phyloP scores from a whole-genome alignment of 1,140 invertebrate genomes.

The Melanaphis sacchari region DNA sequence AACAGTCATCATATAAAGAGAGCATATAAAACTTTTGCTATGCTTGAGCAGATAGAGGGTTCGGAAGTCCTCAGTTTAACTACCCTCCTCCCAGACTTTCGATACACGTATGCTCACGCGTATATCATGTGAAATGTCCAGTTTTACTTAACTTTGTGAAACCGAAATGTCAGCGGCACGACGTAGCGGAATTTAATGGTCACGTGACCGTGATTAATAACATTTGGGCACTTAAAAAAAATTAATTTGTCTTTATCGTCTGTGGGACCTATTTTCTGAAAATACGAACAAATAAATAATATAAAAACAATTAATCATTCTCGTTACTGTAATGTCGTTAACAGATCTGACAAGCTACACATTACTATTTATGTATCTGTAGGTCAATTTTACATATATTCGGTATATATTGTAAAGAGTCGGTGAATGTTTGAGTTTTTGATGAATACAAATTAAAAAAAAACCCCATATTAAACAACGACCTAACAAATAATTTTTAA shows the following conservation, averaged over 20 bases:
- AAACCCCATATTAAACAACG: background rate
- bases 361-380: conserved; percentile 14
- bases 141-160: conserved; percentile 47
- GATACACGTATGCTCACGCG: background rate
- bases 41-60: background rate
- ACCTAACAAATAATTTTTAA: background rate
- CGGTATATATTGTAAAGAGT: background rate
- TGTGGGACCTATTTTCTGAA: conserved; percentile 29
- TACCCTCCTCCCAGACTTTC: background rate
- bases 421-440: background rate
- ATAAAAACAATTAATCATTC: conserved; percentile 37
- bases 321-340: conserved; percentile 18
- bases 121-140: conserved; percentile 45
- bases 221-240: conserved; percentile 42
- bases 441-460: conserved; percentile 29
- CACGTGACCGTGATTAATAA: conserved; percentile 53
- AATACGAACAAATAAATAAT: conserved; percentile 30
- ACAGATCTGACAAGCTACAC: conserved; percentile 21
- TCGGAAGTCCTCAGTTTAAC: conserved; percentile 15
- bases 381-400: conserved; percentile 22
- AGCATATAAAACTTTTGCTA: conserved; percentile 38
- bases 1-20: background rate
- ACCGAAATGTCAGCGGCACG: conserved; percentile 47
- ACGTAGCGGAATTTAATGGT: conserved; percentile 43
- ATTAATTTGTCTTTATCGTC: conserved; percentile 48